Base-by-base conservation (phyloP, 2,113 vertebrate genomes). In the Ameiurus melas region DNA sequence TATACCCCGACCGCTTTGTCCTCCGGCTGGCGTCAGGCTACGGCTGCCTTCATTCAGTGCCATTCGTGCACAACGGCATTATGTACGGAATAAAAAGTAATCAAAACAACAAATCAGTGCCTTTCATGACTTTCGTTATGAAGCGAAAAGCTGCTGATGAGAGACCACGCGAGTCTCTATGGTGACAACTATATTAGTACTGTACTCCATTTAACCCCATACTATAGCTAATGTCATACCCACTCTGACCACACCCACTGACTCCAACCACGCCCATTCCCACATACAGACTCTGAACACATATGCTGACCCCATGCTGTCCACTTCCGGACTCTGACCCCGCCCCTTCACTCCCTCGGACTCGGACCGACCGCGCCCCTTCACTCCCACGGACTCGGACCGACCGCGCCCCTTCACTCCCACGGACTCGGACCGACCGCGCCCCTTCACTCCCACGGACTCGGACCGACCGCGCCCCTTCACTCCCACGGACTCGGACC, bases 81-180 rank as follows among this genome's bases (percentile, higher is more conserved):
- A 83, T 88, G n/a, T 84, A 83, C 68, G 5, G 25, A 95, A 92
- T 95, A 95, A 95, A 95, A 94, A 94, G 82, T 85, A 53, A 75
- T 83, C 10, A 20, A 85, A 87, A 39, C 55, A 85, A 43, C 85
- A 77, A 86, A 77, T 77, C 47, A 17, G 77, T 91, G 87, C 51
- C 57, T 90, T 85, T 83, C 81, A 60, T 36, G 36, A 58, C 80
- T 70, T 89, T 92, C 83, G 43, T 39, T 90, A 51, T 84, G 25
- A 39, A 33, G 33, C 0, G 19, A 33, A 33, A 58, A 81, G 1
- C 55, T 81, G 30, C 4, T 81, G 55, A 36, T 58, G 30, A 58
- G 55, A 22, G 9, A 81, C 10, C 51, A 30, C 16, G 3, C 30
- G 27, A 85, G 62, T 85, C 14, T 10, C 64, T 10, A 30, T 4